phyloP scores from a whole-genome alignment of 2,797 vertebrate genomes.

The Hemitrygon akajei region DNA sequence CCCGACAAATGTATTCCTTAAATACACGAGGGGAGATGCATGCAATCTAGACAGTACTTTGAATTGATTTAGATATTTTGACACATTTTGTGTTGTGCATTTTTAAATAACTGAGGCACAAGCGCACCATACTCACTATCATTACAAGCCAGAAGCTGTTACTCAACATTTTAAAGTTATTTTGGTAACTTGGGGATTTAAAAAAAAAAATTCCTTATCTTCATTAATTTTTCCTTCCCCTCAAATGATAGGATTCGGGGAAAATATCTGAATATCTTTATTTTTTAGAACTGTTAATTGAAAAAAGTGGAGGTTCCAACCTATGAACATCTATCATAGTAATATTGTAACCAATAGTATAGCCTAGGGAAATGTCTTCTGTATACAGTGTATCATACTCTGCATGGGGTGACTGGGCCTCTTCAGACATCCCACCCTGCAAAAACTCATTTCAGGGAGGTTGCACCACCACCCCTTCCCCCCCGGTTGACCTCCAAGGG shows the following conservation, averaged over 20 bases:
- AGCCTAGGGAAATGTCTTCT: background rate
- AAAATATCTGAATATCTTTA: background rate
- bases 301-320: background rate
- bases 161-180: background rate
- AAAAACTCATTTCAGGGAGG: too few species aligned
- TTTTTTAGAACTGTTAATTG: background rate
- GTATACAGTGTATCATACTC: background rate
- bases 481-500: too few species aligned
- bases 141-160: background rate
- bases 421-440: too few species aligned
- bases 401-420: background rate
- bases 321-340: background rate
- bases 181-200: background rate
- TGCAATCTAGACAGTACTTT: background rate
- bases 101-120: background rate
- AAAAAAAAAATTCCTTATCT: background rate
- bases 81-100: background rate
- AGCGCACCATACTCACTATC: background rate
- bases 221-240: too few species aligned
- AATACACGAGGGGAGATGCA: background rate
- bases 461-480: too few species aligned
- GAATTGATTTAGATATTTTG: background rate
- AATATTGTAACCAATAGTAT: background rate
- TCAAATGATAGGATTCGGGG: background rate
- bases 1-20: background rate